Conservation (phyloP, 2,113 vertebrate species). For the Lichenostomus cassidix region DNA sequence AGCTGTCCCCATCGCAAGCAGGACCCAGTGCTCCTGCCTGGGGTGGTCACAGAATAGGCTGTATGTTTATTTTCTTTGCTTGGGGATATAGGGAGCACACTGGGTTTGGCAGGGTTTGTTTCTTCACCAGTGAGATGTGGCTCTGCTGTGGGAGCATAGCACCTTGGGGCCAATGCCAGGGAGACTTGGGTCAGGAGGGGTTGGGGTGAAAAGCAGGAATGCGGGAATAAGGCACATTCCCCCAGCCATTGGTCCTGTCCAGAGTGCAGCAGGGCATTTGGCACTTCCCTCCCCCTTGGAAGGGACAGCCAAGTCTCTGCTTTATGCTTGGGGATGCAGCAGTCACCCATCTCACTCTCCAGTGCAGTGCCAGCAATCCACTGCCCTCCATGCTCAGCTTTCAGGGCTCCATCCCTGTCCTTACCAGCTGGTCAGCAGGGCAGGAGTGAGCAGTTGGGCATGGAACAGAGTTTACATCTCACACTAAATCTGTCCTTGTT, state of each 20-base stretch:
- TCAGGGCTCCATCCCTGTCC: not conserved
- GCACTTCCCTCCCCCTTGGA: not conserved
- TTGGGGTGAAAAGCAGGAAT: not conserved
- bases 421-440: not conserved
- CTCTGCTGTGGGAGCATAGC: not conserved
- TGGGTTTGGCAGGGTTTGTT: not conserved
- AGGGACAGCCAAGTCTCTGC: not conserved
- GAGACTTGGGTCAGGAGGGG: not conserved
- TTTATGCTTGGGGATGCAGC: not conserved
- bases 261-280: not conserved
- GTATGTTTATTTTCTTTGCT: not conserved
- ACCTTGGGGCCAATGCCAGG: not conserved
- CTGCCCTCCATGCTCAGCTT: not conserved
- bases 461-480: not conserved
- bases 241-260: fast-evolving
- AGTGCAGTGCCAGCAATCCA: fast-evolving
- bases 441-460: not conserved
- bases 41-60: not conserved
- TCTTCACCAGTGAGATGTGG: not conserved
- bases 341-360: not conserved
- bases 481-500: not conserved
- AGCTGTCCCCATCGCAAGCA: not conserved
- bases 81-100: not conserved
- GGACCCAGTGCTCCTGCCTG: not conserved
- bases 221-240: not conserved